phyloP scores from a whole-genome alignment of 1,140 invertebrate genomes.

The Lepidotrigona ventralis region DNA sequence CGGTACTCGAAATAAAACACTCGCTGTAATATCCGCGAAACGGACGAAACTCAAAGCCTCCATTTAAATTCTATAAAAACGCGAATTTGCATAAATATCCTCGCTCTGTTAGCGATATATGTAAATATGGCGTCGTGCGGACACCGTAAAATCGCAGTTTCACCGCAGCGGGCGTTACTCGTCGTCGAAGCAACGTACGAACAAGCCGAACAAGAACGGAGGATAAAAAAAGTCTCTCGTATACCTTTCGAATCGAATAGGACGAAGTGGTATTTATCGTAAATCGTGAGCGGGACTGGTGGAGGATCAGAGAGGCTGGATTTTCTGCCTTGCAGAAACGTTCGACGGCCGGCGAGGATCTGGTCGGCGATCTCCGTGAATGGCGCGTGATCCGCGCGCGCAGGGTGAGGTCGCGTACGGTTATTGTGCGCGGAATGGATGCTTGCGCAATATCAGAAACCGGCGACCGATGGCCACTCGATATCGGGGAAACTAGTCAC shows the following conservation, averaged over 20 bases:
- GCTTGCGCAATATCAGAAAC: conserved; percentile 63
- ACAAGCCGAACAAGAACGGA: not conserved
- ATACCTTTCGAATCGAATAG: not conserved
- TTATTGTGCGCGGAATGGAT: conserved; percentile 56
- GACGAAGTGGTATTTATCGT: conserved; percentile 13
- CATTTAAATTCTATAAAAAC: too few relatives aligned
- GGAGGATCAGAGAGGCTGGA: not conserved
- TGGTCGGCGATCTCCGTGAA: conserved; percentile 28
- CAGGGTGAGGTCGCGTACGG: conserved; percentile 46
- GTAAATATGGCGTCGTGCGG: not conserved
- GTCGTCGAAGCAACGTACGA: not conserved
- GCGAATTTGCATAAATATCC: not conserved
- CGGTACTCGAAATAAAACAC: too few relatives aligned
- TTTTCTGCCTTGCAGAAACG: not conserved
- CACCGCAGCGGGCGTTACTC: not conserved
- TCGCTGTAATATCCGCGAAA: not conserved
- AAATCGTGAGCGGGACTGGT: conserved; percentile 3
- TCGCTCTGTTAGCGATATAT: not conserved
- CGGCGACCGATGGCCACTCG: conserved; percentile 57
- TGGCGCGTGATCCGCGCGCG: conserved; percentile 12
- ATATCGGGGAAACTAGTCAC: conserved; percentile 63
- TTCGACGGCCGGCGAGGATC: not conserved
- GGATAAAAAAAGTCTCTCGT: not conserved
- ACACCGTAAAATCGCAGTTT: not conserved
- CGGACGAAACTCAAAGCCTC: not conserved